Percentiles rank a stretch among this genome's conserved stretches.
Conservation (phyloP, 2,888 invertebrate species). For the Aplocera efformata region DNA sequence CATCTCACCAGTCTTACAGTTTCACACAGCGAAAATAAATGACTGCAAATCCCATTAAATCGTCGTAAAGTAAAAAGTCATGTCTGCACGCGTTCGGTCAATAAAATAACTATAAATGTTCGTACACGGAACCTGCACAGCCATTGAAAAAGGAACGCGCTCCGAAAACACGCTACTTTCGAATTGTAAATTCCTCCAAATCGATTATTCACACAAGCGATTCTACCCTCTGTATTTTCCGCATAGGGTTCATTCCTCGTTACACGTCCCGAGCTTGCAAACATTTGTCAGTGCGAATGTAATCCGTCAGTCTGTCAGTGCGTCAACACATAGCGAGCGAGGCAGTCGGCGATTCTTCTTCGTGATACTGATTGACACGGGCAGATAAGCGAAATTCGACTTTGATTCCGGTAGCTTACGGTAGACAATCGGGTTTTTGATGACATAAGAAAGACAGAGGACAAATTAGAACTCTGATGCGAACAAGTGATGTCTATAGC, state of each 20-base stretch:
- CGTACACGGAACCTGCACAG: conserved; percentile 17
- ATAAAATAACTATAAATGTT: conserved; percentile 8
- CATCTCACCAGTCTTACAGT: too few species aligned
- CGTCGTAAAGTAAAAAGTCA: too few species aligned
- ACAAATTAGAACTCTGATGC: conserved; percentile 42
- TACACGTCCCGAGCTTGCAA: conserved; percentile 33
- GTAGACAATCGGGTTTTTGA: conserved; percentile 55
- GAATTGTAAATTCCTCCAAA: conserved; percentile 30
- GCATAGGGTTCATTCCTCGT: conserved; percentile 36
- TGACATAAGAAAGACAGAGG: conserved; percentile 34
- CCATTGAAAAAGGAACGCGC: conserved; percentile 23
- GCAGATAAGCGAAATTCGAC: conserved; percentile 62
- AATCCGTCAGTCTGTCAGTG: conserved; percentile 66
- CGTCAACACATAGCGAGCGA: conserved; percentile 55
- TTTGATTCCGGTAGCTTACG: conserved; percentile 50
- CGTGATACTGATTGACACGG: conserved; percentile 63
- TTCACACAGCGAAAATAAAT: too few species aligned
- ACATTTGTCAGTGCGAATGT: conserved; percentile 60
- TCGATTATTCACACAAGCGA: conserved; percentile 25
- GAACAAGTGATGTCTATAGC: conserved; percentile 31
- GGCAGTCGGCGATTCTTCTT: conserved; percentile 62
- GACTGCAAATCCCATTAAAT: too few species aligned
- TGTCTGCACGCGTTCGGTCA: neutral
- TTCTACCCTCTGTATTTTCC: conserved; percentile 28
- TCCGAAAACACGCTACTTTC: conserved; percentile 27